Base-by-base conservation (phyloP, 2,797 vertebrate genomes). In the Falco biarmicus region DNA sequence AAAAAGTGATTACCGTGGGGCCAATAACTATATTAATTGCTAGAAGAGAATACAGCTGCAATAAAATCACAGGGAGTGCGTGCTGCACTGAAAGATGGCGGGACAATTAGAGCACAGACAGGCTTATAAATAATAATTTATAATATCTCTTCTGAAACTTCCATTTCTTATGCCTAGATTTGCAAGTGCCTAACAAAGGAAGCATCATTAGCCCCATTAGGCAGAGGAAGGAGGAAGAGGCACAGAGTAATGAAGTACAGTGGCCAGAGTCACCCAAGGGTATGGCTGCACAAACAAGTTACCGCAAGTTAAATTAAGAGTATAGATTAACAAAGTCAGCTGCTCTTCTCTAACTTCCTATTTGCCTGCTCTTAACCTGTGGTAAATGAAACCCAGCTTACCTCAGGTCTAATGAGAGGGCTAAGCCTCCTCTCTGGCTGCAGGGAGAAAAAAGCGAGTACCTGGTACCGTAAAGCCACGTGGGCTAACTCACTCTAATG, bases 41-140 rank as follows among this genome's bases (percentile, higher is more conserved):
- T 83, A 80, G 41, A 92, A 69, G 34, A 92, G 43, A 79, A 76
- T 37, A 60, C 20, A 89, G 47, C 45, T 71, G 21, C 83, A 77
- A 68, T 80, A 89, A 89, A 95, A 75, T 71, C 32, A 60, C 24
- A 73, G 60, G 24, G 32, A 92, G 14, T 32, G 31, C 15, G 7
- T 51, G 47, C 15, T 41, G 50, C 12, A 24, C 15, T 74, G 82
- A 80, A 93, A 61, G 68, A 65, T 66, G 76, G 50, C 54, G 57
- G 50, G 28, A 29, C 9, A 2, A 77, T 89, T 73, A 87, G 18
- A 53, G 41, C 64, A 57, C 19, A 53, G 56, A 48, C 32, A 83
- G 59, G 47, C 22, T 90, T 94, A 94, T 87, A 96, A 89, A 85
- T 56, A 65, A 57, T 89, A 94, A 90, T 81, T 94, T 77, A 75